These are phyloP conservation scores for Dipodomys spectabilis DNA, from an alignment of 2,113 vertebrate genomes.

Conservation along the genomic window DNA sequence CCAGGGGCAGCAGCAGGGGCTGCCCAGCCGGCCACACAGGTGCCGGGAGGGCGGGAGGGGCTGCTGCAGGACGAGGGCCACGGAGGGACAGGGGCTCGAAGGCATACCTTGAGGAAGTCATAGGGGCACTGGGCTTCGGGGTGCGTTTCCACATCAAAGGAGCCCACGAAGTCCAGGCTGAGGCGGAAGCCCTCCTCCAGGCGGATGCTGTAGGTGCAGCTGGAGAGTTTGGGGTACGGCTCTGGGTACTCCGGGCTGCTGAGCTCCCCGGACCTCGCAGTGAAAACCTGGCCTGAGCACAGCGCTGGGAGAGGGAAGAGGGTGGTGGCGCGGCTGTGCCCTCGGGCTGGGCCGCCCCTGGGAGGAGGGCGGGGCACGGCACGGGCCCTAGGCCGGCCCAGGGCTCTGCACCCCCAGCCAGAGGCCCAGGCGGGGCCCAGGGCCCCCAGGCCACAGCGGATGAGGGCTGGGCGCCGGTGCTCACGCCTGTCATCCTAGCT, in stretches of 20 bases:
- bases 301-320: constrained; percentile 80
- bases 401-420: not conserved
- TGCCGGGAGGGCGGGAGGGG: not conserved
- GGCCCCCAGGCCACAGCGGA: accelerated
- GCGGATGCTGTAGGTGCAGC: constrained; percentile 86
- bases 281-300: constrained; percentile 85
- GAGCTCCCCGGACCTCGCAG: constrained; percentile 84
- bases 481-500: too few relatives aligned
- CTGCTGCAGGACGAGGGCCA: not conserved
- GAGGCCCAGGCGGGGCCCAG: not conserved
- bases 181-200: constrained; percentile 88
- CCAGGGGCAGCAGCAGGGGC: too few relatives aligned
- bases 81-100: not conserved
- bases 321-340: too few relatives aligned
- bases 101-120: constrained; percentile 89
- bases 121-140: constrained; percentile 83
- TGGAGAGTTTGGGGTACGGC: constrained; percentile 87
- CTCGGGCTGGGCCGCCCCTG: too few relatives aligned
- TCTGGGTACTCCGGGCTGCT: constrained; percentile 87
- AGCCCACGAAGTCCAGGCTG: constrained; percentile 87
- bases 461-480: too few relatives aligned
- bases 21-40: too few relatives aligned
- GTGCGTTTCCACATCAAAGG: constrained; percentile 88
- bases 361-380: not conserved
- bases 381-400: too few relatives aligned